A percentile compares a stretch with the other conserved stretches of the same genome.
These are phyloP conservation scores for Acrocephalus scirpaceus DNA, from an alignment of 2,797 vertebrate genomes.

Conservation along the genomic window DNA sequence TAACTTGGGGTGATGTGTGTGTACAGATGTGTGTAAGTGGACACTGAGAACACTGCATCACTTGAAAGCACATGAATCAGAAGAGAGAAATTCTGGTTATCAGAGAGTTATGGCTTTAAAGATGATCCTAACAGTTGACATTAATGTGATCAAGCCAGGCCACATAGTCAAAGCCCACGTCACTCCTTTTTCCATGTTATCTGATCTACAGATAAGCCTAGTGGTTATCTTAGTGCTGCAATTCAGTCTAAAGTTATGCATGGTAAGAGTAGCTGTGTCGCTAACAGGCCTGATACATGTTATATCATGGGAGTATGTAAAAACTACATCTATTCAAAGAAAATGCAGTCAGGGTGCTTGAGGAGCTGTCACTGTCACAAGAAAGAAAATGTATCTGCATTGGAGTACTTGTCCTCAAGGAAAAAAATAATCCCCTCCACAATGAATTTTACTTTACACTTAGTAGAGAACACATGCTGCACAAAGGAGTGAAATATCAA, in stretches of 20 bases:
- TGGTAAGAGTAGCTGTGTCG: neutral
- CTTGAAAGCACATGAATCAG: neutral
- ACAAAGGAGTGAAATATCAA: neutral
- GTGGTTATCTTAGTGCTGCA: neutral
- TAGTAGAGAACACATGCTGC: neutral
- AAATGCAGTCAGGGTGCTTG: neutral
- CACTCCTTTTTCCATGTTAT: neutral
- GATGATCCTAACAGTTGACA: neutral
- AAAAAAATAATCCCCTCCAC: neutral
- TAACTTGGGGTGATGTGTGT: neutral
- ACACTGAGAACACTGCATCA: rapidly evolving
- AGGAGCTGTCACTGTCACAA: neutral
- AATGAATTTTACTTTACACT: neutral
- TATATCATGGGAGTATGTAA: neutral
- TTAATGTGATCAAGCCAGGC: neutral
- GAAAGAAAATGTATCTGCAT: neutral
- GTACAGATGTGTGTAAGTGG: neutral
- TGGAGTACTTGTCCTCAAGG: neutral
- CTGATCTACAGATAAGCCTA: neutral
- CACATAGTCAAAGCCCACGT: neutral
- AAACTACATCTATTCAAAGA: neutral
- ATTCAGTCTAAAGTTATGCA: neutral
- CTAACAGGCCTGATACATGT: neutral
- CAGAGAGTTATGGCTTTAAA: neutral
- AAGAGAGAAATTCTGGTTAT: neutral